Conservation (phyloP, 2,113 vertebrate genomes). For the Brachionichthys hirsutus region DNA sequence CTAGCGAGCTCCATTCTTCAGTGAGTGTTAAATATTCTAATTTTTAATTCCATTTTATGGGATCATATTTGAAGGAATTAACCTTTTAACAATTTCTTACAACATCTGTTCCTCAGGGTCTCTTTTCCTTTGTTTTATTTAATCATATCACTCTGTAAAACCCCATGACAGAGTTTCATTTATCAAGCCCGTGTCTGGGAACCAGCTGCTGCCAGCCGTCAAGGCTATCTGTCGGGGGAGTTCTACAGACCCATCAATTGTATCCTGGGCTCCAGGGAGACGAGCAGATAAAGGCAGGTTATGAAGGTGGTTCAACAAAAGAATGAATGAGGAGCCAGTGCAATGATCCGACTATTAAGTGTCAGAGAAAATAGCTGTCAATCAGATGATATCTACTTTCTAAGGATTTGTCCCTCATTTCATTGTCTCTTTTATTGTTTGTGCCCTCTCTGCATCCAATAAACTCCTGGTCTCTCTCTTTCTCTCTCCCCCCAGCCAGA, state of each 20-base stretch:
- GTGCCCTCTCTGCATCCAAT: neutral
- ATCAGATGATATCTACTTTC: conserved; percentile 20
- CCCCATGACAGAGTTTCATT: conserved; percentile 17
- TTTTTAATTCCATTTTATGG: conserved; percentile 2
- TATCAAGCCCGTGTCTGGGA: conserved; percentile 17
- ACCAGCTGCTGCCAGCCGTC: conserved; percentile 44
- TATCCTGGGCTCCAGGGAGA: conserved; percentile 26
- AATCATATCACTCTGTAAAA: conserved; percentile 11
- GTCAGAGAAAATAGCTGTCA: conserved; percentile 38
- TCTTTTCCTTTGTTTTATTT: neutral
- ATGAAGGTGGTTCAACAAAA: conserved; percentile 40
- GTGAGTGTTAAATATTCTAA: neutral
- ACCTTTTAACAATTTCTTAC: neutral
- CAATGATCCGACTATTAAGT: conserved; percentile 33
- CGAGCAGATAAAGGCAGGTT: conserved; percentile 38
- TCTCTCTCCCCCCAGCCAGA: neutral
- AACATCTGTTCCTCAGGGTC: neutral
- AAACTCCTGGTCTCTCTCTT: neutral
- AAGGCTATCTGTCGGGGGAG: conserved; percentile 45
- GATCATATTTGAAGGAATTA: conserved; percentile 21
- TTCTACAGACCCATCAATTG: conserved; percentile 40
- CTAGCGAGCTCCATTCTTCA: neutral
- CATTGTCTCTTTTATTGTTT: conserved; percentile 11
- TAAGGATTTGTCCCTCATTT: neutral
- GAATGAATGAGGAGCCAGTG: conserved; percentile 26